phyloP scores from a whole-genome alignment of 2,797 vertebrate genomes.

The Poeciliopsis presidionis region DNA sequence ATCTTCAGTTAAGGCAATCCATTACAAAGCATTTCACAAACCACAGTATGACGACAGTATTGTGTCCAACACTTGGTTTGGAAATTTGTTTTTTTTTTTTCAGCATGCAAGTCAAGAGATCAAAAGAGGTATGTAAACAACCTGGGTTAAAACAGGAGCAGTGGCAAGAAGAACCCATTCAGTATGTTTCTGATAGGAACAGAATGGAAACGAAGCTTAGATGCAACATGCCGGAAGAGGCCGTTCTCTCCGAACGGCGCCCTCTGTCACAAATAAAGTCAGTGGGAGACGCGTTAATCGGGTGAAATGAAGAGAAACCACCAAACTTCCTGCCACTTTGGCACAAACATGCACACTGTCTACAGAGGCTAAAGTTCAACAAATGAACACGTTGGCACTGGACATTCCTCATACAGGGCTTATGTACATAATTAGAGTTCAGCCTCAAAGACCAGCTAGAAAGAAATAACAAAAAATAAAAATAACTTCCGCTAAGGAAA shows the following conservation, averaged over 20 bases:
- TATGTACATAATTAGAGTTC: slow-evolving; percentile 73
- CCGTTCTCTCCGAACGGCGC: slow-evolving; percentile 54
- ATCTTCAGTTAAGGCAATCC: slow-evolving; percentile 85
- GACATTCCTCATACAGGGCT: slow-evolving; percentile 42
- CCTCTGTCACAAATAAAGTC: slow-evolving; percentile 55
- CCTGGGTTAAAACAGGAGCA: slow-evolving; percentile 73
- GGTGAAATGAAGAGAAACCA: slow-evolving; percentile 60
- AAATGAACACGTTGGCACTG: slow-evolving; percentile 61
- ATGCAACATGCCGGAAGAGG: slow-evolving; percentile 69
- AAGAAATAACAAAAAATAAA: slow-evolving; percentile 30
- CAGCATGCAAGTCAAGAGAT: slow-evolving; percentile 84
- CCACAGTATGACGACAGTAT: slow-evolving; percentile 81
- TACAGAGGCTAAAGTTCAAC: slow-evolving; percentile 63
- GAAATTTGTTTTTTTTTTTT: slow-evolving; percentile 59
- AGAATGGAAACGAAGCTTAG: slow-evolving; percentile 57
- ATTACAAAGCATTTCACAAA: slow-evolving; percentile 87
- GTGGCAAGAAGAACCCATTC: slow-evolving; percentile 68
- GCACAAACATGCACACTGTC: slow-evolving; percentile 79
- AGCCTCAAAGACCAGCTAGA: slow-evolving; percentile 50
- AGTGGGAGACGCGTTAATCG: slow-evolving; percentile 54
- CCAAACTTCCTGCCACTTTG: slow-evolving; percentile 66
- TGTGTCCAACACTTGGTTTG: slow-evolving; percentile 81
- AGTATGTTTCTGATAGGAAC: slow-evolving; percentile 59
- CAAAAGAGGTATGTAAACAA: slow-evolving; percentile 79
- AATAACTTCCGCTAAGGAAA: slow-evolving; percentile 44